Evolutionary conservation across 1,140 invertebrate genomes (phyloP), one percentile per base, ranked within the genome.

Genomic region (Dryas iulia): DNA sequence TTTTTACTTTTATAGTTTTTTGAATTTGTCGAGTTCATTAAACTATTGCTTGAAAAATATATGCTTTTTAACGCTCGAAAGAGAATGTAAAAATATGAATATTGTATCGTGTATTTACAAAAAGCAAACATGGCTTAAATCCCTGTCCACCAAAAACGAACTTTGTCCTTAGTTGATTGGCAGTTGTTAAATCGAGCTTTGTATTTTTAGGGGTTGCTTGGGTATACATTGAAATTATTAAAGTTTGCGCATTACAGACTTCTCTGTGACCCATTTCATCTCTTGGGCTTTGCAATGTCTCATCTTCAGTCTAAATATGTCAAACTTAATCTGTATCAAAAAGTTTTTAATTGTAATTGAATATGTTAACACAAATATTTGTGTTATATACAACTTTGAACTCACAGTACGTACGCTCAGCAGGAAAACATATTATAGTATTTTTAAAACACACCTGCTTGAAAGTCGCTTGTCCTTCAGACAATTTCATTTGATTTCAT

Each of bases 401-500:
- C 12, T 39, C 14, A 14, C 14, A 35, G 5, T 35, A 35, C 14
- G 3, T 5, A n/a, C 33, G 33, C 1, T 35, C 10, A 39, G 33
- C 6, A 18, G 14, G 14, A 18, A 18, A 47, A 47, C 1, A 47
- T 47, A 47, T 47, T 47, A 47, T 47, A 47, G 14, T 47, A 47
- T 47, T 47, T 47, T 47, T 47, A 21, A 47, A 47, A 47, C 39
- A 47, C 39, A 47, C 39, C 39, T 47, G 39, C 39, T 47, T 8
- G 14, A 47, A 18, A 47, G 39, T 47, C 39, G 14, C 39, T 47
- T 18, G 39, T 47, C 18, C 39, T 47, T 47, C 39, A 47, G 39
- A 47, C 39, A 47, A 47, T 18, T 35, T 35, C 1, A 35, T 35
- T 10, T 47, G 39, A 47, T 47, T 47, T 47, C 39, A 47, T 18